Evolutionary conservation across 2,888 invertebrate species (phyloP).

Genomic region (Neocrepidodera transversa): DNA sequence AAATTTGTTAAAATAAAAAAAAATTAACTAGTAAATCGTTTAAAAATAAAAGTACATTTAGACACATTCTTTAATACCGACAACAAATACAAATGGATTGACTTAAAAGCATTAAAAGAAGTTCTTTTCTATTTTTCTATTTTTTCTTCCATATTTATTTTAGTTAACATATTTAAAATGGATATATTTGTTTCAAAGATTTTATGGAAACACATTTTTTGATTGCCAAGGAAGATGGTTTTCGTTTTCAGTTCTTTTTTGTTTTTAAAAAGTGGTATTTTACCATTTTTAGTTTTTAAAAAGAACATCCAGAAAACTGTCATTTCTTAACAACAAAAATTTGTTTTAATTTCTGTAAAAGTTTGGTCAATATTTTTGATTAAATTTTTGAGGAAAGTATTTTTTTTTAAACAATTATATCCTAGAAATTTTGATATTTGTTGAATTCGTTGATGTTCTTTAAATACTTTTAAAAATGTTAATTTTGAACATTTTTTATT

Average conservation of each 20-base stretch:
- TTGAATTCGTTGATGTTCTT: not conserved
- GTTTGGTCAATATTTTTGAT: constrained; percentile 10
- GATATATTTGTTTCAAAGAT: not conserved
- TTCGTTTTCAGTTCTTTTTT: constrained; percentile 16
- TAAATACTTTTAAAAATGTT: constrained; percentile 15
- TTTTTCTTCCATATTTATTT: not conserved
- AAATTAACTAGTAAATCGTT: too few relatives aligned
- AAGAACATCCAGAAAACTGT: constrained; percentile 13
- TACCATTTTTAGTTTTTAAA: constrained; percentile 9
- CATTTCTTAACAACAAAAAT: constrained; percentile 1
- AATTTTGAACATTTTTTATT: constrained; percentile 17
- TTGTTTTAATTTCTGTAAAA: not conserved
- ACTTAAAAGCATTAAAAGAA: not conserved
- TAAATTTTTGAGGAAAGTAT: not conserved
- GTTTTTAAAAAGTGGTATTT: constrained; percentile 17
- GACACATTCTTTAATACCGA: constrained; percentile 22
- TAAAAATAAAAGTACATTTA: constrained; percentile 32
- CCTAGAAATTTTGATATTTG: not conserved
- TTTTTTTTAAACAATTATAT: not conserved
- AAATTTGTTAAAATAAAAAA: too few relatives aligned
- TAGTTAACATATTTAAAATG: not conserved
- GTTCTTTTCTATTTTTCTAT: not conserved
- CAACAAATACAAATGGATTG: constrained; percentile 30
- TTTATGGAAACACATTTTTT: not conserved
- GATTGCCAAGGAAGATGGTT: not conserved